Base-by-base conservation (phyloP, 2,797 vertebrate genomes). In the Gymnopithys bicolor region DNA sequence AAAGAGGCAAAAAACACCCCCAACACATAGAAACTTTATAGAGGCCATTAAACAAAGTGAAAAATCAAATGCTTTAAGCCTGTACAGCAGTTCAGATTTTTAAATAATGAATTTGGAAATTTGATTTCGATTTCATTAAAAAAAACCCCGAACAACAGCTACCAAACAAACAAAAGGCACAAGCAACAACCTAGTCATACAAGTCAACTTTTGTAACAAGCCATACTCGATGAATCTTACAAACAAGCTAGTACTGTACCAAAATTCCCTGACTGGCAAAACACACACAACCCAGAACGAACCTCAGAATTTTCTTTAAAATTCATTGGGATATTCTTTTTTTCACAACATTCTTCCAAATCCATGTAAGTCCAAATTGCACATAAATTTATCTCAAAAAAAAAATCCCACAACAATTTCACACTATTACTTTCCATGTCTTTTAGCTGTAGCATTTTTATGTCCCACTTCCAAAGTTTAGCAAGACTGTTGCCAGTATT, bases 271-370 rank as follows among this genome's bases (percentile, higher is more conserved):
- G 11, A 51, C 0, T 11, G 33, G 21, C 13, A 79, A 75, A 89
- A 56, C 1, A 6, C 27, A n/a, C 9, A 14, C 23, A 45, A n/a
- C 4, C 18, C 3, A 2, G 83, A 74, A 83, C 7, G 0, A 8
- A 67, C 56, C 27, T 62, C 27, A 16, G 33, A 48, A 69, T 22
- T 66, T 59, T 59, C 52, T 41, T 37, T 51, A 39, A 9, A 83
- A 41, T 41, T 70, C 11, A 21, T 9, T 17, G 7, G n/a, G 33
- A 68, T 35, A 39, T 4, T 53, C 11, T 43, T 64, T 53, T 58
- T 41, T 59, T 6, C n/a, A 59, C 46, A n/a, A 28, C 6, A 9
- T 58, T 58, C 18, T 45, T 52, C 33, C 39, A 75, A 66, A 79
- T 39, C 10, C 15, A 51, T 1, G 1, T 28, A 49, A 70, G 14